Conservation (phyloP, 1,140 invertebrate genomes). For the Procambarus virginalis region DNA sequence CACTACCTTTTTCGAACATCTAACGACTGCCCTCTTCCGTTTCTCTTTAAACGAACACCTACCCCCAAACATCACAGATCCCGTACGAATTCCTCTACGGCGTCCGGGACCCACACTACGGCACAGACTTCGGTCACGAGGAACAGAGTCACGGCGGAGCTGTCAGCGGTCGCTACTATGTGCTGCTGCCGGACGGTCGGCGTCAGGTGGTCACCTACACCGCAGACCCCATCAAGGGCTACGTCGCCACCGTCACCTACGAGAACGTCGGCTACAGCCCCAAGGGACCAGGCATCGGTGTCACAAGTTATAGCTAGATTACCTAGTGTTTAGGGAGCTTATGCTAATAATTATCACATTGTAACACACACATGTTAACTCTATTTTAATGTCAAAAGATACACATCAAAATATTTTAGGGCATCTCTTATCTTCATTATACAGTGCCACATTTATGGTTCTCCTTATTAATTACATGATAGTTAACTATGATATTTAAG, state of each 20-base stretch:
- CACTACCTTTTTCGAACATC: too few species aligned
- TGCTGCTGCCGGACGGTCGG: conserved; percentile 71
- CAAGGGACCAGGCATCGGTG: background rate
- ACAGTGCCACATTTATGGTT: too few species aligned
- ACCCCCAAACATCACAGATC: conserved; percentile 23
- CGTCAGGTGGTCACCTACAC: conserved; percentile 70
- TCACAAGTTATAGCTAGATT: conserved; percentile 9
- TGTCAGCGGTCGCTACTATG: conserved; percentile 71
- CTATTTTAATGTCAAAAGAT: too few species aligned
- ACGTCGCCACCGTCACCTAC: conserved; percentile 71
- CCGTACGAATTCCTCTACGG: conserved; percentile 70
- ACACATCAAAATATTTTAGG: too few species aligned
- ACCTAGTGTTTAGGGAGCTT: background rate
- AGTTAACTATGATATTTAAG: too few species aligned
- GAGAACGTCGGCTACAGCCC: conserved; percentile 42
- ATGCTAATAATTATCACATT: too few species aligned
- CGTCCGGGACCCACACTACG: conserved; percentile 70
- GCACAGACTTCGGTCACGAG: conserved; percentile 66
- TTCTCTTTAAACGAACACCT: background rate
- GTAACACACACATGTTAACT: too few species aligned
- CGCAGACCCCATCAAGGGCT: conserved; percentile 62
- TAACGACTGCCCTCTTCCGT: background rate
- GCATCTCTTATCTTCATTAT: too few species aligned
- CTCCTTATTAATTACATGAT: too few species aligned
- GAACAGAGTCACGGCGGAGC: conserved; percentile 70